phyloP scores from a whole-genome alignment of 2,888 invertebrate species.

The Nomada flava region DNA sequence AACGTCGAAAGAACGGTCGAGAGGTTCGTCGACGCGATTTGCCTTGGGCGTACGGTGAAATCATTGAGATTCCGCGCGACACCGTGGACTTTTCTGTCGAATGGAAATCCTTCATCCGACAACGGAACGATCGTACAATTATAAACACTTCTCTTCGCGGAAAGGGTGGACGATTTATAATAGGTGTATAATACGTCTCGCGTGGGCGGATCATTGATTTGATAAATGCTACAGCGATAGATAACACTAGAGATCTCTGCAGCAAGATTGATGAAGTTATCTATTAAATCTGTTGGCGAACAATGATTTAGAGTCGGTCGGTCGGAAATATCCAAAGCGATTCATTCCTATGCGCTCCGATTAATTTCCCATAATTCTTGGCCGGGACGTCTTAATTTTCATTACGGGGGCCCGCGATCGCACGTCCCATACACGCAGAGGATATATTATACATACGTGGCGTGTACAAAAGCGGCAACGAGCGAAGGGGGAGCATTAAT shows the following conservation, averaged over 20 bases:
- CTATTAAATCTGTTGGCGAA: neutral
- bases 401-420: slow-evolving; percentile 35
- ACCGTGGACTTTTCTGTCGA: slow-evolving; percentile 15
- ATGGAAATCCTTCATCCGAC: slow-evolving; percentile 14
- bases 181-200: neutral
- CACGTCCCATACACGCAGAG: slow-evolving; percentile 57
- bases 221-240: slow-evolving; percentile 7
- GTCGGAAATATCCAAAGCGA: neutral
- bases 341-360: slow-evolving; percentile 7
- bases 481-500: slow-evolving; percentile 77
- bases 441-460: slow-evolving; percentile 55
- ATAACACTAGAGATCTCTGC: neutral
- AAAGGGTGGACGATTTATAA: neutral
- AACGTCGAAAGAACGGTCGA: slow-evolving; percentile 15
- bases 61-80: slow-evolving; percentile 37
- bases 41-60: slow-evolving; percentile 19
- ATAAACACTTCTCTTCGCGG: neutral
- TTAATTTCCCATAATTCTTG: slow-evolving; percentile 41
- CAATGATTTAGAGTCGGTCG: slow-evolving; percentile 4
- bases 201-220: slow-evolving; percentile 9
- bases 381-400: slow-evolving; percentile 55
- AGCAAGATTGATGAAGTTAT: neutral
- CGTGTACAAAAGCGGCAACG: slow-evolving; percentile 73
- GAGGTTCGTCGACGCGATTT: slow-evolving; percentile 22
- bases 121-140: neutral